Evolutionary conservation across 2,888 invertebrate genomes (phyloP).

Genomic region (Epinotia nisella): DNA sequence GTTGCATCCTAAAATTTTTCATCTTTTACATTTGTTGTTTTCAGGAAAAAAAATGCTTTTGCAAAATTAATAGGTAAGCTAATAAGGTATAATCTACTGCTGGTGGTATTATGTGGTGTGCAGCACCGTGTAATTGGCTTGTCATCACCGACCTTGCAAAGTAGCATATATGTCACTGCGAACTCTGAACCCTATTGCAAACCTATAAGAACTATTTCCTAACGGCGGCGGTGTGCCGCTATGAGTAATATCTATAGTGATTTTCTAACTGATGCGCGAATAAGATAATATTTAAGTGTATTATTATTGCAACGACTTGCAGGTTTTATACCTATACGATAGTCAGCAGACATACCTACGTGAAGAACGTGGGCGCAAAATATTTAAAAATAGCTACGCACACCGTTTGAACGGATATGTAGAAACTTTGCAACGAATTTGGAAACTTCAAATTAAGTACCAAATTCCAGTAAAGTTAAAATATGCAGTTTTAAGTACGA

Average conservation of each 20-base stretch:
- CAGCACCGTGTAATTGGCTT: constrained; percentile 40
- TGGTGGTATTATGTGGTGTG: constrained; percentile 28
- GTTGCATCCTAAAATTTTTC: too few relatives aligned
- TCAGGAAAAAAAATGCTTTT: constrained; percentile 16
- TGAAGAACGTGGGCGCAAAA: too few relatives aligned
- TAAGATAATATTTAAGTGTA: constrained; percentile 17
- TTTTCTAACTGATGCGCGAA: constrained; percentile 22
- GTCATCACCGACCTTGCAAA: constrained; percentile 33
- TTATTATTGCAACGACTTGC: constrained; percentile 11
- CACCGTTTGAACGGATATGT: too few relatives aligned
- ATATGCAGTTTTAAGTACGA: too few relatives aligned
- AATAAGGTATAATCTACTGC: constrained; percentile 21
- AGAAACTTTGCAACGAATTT: too few relatives aligned
- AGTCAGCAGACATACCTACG: too few relatives aligned
- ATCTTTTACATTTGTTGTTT: too few relatives aligned
- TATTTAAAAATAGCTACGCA: too few relatives aligned
- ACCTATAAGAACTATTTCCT: constrained; percentile 12
- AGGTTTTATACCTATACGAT: neutral
- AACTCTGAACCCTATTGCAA: constrained; percentile 7
- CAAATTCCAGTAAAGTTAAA: too few relatives aligned
- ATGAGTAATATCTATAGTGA: neutral
- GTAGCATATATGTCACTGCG: neutral
- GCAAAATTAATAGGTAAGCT: constrained; percentile 30
- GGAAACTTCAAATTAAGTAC: too few relatives aligned
- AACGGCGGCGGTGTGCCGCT: neutral